These are phyloP conservation scores for Procambarus virginalis DNA, from an alignment of 1,140 invertebrate species.

Conservation along the genomic window DNA sequence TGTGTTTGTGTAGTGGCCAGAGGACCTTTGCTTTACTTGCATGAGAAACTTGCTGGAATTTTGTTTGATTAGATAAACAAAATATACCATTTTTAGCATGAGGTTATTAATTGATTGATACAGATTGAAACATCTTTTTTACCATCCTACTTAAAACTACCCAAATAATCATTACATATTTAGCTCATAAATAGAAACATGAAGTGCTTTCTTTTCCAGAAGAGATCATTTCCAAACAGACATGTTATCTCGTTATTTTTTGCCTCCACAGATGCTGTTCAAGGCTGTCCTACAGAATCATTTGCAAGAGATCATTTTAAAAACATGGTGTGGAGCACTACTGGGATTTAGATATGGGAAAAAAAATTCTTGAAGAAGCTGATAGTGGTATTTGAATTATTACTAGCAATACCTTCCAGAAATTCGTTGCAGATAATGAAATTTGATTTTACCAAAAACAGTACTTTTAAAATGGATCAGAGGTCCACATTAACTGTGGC, in stretches of 20 bases:
- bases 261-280: slow-evolving; percentile 87
- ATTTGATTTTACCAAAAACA: neutral
- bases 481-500: neutral
- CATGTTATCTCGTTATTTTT: neutral
- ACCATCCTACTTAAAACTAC: no score
- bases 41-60: no score
- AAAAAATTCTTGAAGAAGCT: slow-evolving; percentile 84
- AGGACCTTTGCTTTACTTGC: no score
- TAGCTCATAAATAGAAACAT: no score
- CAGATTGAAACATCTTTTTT: no score
- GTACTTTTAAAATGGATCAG: neutral
- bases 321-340: slow-evolving; percentile 97
- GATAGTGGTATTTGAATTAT: slow-evolving; percentile 72
- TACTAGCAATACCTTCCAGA: neutral
- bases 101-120: no score
- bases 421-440: neutral
- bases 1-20: no score
- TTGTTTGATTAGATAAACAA: no score
- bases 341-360: slow-evolving; percentile 97
- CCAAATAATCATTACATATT: no score
- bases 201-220: no score
- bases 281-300: slow-evolving; percentile 96
- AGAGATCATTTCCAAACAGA: no score
- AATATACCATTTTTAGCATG: no score
- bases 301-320: slow-evolving; percentile 96